Evolutionary conservation across 2,113 vertebrate species (phyloP).

Genomic region (Pterocles burchelli): DNA sequence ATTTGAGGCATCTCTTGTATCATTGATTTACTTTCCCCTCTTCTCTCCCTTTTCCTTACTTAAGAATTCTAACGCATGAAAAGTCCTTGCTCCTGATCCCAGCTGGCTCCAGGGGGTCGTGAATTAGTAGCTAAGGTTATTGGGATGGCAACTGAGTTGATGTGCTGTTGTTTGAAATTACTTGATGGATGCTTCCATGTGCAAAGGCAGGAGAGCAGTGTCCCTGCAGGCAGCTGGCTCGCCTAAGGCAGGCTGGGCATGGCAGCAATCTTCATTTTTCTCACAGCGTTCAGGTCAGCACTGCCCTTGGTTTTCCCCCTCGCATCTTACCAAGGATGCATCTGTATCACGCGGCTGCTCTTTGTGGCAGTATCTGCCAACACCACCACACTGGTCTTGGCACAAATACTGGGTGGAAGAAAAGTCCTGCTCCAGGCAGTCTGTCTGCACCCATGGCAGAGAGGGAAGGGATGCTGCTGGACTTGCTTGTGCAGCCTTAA

Average conservation of each 20-base stretch:
- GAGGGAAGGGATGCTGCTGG: not conserved
- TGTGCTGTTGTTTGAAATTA: not conserved
- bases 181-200: not conserved
- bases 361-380: not conserved
- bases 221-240: not conserved
- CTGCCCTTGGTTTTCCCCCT: not conserved
- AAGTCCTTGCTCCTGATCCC: not conserved
- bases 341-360: accelerated
- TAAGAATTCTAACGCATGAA: not conserved
- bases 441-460: not conserved
- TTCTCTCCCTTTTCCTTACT: not conserved
- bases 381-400: accelerated
- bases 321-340: not conserved
- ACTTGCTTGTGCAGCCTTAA: not conserved
- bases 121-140: not conserved
- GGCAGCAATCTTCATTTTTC: not conserved
- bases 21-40: not conserved
- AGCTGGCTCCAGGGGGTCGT: not conserved
- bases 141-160: not conserved
- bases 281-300: not conserved
- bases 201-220: not conserved
- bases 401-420: not conserved
- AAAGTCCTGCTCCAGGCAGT: not conserved
- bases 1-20: not conserved
- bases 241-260: not conserved